Percentiles rank a stretch among this genome's conserved stretches.
Evolutionary conservation across 1,140 invertebrate genomes (phyloP).

Genomic region (Phenacoccus solenopsis): DNA sequence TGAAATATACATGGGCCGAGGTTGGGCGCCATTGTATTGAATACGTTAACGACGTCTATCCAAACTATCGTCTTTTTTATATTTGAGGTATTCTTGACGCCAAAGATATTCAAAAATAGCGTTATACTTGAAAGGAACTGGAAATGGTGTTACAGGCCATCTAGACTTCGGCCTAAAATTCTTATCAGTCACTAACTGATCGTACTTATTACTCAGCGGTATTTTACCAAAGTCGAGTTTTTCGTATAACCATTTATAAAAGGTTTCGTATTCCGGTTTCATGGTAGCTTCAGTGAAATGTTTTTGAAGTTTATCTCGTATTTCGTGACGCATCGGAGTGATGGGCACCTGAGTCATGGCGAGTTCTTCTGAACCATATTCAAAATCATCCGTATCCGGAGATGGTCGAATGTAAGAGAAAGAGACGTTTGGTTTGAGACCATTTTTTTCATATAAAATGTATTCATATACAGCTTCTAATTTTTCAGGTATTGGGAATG

Average conservation of each 20-base stretch:
- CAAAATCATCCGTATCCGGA: too few relatives aligned
- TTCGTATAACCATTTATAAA: not conserved
- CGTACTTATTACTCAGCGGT: not conserved
- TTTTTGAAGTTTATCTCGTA: not conserved
- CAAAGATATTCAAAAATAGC: not conserved
- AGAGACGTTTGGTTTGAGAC: too few relatives aligned
- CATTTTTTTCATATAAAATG: too few relatives aligned
- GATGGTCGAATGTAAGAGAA: too few relatives aligned
- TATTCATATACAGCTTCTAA: not conserved
- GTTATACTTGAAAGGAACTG: not conserved
- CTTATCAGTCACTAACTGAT: not conserved
- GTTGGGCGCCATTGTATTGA: too few relatives aligned
- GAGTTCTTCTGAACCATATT: too few relatives aligned
- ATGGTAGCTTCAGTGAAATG: not conserved
- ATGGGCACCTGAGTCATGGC: too few relatives aligned
- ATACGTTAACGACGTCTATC: too few relatives aligned
- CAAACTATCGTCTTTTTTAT: too few relatives aligned
- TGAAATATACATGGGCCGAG: too few relatives aligned
- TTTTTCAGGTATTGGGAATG: not conserved
- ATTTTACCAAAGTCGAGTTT: not conserved
- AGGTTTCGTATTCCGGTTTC: not conserved
- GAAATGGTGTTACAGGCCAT: not conserved
- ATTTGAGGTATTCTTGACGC: not conserved
- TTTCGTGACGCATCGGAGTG: too few relatives aligned
- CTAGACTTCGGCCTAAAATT: not conserved